These are phyloP conservation scores for Idaea aversata DNA, from an alignment of 2,888 invertebrate species.

Conservation along the genomic window DNA sequence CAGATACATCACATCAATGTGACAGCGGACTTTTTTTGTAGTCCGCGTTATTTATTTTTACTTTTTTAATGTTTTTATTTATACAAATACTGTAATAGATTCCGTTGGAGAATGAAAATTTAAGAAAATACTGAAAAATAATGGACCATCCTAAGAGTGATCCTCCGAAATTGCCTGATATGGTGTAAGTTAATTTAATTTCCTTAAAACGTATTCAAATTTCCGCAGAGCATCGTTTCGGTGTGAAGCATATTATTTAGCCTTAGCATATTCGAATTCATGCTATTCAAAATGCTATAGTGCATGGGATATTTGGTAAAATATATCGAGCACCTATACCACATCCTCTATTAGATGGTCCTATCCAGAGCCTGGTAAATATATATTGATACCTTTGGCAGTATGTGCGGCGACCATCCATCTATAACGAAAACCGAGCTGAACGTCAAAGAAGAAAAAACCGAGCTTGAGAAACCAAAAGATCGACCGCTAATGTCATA, in stretches of 20 bases:
- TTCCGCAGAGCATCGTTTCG: neutral
- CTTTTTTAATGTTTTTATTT: conserved; percentile 12
- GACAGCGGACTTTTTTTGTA: conserved; percentile 22
- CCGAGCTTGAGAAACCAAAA: conserved; percentile 37
- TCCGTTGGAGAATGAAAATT: conserved; percentile 30
- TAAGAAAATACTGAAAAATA: conserved; percentile 11
- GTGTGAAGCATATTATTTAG: no score
- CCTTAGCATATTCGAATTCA: no score
- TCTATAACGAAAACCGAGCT: conserved; percentile 68
- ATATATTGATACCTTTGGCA: conserved; percentile 25
- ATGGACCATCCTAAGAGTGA: conserved; percentile 59
- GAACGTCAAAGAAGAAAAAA: conserved; percentile 45
- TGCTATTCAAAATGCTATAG: neutral
- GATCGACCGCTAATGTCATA: conserved; percentile 40
- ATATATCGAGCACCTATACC: neutral
- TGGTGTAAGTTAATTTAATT: conserved; percentile 57
- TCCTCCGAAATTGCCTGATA: conserved; percentile 52
- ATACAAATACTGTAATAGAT: conserved; percentile 14
- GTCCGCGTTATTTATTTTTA: conserved; percentile 27
- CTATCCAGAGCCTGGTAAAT: conserved; percentile 3
- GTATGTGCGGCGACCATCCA: conserved; percentile 74
- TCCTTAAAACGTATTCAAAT: no score
- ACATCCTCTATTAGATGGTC: neutral
- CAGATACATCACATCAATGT: conserved; percentile 13
- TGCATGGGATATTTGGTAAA: neutral